Conservation (phyloP, 2,888 invertebrate species). For the Spatulosminthurus flaviceps region DNA sequence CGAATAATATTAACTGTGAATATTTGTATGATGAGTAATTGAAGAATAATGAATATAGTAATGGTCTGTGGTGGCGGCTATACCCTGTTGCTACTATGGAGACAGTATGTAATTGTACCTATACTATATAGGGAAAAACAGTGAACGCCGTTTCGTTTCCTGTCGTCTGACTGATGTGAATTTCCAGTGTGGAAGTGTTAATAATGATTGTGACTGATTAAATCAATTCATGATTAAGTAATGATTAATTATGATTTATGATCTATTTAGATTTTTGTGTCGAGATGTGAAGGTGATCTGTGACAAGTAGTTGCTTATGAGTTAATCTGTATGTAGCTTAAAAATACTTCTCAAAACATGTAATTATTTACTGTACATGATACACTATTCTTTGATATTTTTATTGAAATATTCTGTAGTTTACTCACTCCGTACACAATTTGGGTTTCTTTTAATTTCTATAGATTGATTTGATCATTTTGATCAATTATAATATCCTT, state of each 20-base stretch:
- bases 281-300: conserved; percentile 13
- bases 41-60: neutral
- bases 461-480: too few species aligned
- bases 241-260: neutral
- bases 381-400: too few species aligned
- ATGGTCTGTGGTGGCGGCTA: neutral
- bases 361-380: too few species aligned
- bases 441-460: too few species aligned
- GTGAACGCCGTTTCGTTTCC: conserved; percentile 18
- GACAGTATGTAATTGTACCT: neutral
- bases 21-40: too few species aligned
- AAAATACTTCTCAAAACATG: too few species aligned
- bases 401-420: too few species aligned
- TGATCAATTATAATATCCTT: too few species aligned
- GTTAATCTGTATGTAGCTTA: neutral
- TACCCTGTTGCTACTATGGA: too few species aligned
- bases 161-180: conserved; percentile 18
- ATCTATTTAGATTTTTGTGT: neutral
- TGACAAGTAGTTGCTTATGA: neutral
- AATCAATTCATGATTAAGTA: conserved; percentile 1
- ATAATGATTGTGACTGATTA: conserved; percentile 11
- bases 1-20: conserved; percentile 5
- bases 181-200: conserved; percentile 16
- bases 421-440: too few species aligned
- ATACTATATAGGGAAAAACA: neutral